Evolutionary conservation across 1,140 invertebrate species (phyloP), one percentile per base, ranked within the genome.

Genomic region (Temnothorax nylanderi): DNA sequence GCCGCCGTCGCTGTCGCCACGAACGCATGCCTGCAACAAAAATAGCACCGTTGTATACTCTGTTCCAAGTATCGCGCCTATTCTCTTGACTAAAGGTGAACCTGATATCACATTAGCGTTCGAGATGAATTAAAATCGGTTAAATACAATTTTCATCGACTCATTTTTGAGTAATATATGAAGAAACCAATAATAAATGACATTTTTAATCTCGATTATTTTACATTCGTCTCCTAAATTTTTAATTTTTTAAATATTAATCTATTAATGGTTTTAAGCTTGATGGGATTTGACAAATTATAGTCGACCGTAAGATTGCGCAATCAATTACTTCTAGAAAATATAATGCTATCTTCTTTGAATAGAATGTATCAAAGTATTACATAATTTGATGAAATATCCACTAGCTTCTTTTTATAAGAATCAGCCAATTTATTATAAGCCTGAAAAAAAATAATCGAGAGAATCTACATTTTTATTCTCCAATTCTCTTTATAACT

Each of bases 21-120:
- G 21, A 84, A 69, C 65, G 87, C 76, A 81, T 64, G 77, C 87
- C 78, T 90, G 62, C 72, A 87, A 90, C 78, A 90, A 91, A 91
- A 91, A 91, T 91, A 90, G 74, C 84, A 21, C 7, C 72, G 58
- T 78, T 87, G 72, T 89, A 89, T 47, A 90, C 49, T 62, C 32
- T 54, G 85, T 69, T 16, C 32, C 56, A 26, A 37, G 80, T 47
- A 74, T 81, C 34, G 37, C 47, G 47, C 21, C 21, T 26, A 72
- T 51, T 75, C 41, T 60, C 41, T 60, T 7, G n/a, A 75, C 13
- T 37, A 74, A 60, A 84, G 44, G 21, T 37, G 32, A 51, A 62
- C 62, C 11, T n/a, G 32, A 74, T 21, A 56, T 26, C 64, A 34
- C 41, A 67, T 44, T 69, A 8, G 21, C 32, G 34, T 34, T 21